These are phyloP conservation scores for Stylophora pistillata DNA, from an alignment of 64 coral and sea anemone species.

Conservation along the genomic window DNA sequence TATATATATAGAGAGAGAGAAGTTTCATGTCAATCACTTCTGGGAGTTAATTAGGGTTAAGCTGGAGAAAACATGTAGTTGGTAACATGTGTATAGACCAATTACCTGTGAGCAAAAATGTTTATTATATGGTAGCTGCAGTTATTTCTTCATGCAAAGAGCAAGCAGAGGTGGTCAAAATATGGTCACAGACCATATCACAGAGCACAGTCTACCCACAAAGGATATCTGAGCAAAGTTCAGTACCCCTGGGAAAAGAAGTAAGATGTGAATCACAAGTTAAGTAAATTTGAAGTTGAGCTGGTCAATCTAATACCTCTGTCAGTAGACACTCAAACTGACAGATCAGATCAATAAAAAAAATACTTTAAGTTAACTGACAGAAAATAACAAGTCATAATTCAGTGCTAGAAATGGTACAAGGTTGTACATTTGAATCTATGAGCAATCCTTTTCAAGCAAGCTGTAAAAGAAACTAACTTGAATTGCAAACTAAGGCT, in stretches of 20 bases:
- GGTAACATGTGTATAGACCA: too few species aligned
- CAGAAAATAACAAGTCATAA: slow-evolving; percentile 22
- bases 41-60: too few species aligned
- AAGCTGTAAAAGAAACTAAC: too few species aligned
- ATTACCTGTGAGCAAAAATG: too few species aligned
- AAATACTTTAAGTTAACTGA: slow-evolving; percentile 26
- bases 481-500: too few species aligned
- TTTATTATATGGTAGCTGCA: neutral
- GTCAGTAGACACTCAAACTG: neutral
- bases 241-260: neutral
- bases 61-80: too few species aligned
- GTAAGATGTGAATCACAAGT: slow-evolving; percentile 41
- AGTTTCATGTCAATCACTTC: too few species aligned
- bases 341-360: slow-evolving; percentile 3
- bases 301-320: slow-evolving; percentile 6
- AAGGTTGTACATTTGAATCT: neutral
- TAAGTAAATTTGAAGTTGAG: too few species aligned
- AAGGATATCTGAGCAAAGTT: neutral
- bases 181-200: slow-evolving; percentile 20
- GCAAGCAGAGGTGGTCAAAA: slow-evolving; percentile 35
- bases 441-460: neutral
- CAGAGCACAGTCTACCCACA: neutral
- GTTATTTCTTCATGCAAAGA: neutral
- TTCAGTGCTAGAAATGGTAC: slow-evolving; percentile 12
- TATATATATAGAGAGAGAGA: too few species aligned